Evolutionary conservation across 2,888 invertebrate species (phyloP), one percentile per base, ranked within the genome.

Genomic region (Emesis russula): DNA sequence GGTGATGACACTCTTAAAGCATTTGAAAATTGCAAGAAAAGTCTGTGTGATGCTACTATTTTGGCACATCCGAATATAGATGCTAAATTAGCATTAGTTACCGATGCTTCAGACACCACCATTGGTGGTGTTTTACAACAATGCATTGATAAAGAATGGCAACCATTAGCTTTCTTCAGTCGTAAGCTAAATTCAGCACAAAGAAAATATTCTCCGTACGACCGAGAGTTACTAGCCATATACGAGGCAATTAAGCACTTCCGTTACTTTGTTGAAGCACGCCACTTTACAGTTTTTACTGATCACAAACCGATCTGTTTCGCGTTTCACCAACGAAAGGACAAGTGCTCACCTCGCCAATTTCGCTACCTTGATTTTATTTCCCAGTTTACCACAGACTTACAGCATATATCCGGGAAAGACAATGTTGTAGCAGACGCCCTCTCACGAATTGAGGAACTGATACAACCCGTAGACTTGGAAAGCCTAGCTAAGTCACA

Each of bases 61-160:
- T 83, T 97, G 0, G 94, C 95, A 0, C 96, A 97, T 77, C 97
- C 97, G 0, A 92, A 93, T 3, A 18, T 78, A 0, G 25, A 92
- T 18, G 95, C 96, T 0, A 75, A 94, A 66, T 48, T 97, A 1
- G 93, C 95, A 2, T 31, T 97, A 0, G 87, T 95, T 0, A 95
- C 95, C 0, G 97, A 97, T 83, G 97, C 97, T 1, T 97, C 97
- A 53, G 81, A 38, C n/a, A 88, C 89, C 11, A 15, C 71, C 0
- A 71, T 71, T 7, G 71, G 71, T 4, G 53, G 25, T 25, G 25
- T 25, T 25, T 25, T 25, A 25, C 53, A 58, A n/a, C 53, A 25
- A 25, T 25, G 25, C 25, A 25, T 25, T 25, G 25, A 25, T 25
- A 25, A 25, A 25, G 25, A 25, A 25, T 25, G 25, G 25, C 25